Conservation (phyloP, 2,113 vertebrate species). For the Bostrychus sinensis region DNA sequence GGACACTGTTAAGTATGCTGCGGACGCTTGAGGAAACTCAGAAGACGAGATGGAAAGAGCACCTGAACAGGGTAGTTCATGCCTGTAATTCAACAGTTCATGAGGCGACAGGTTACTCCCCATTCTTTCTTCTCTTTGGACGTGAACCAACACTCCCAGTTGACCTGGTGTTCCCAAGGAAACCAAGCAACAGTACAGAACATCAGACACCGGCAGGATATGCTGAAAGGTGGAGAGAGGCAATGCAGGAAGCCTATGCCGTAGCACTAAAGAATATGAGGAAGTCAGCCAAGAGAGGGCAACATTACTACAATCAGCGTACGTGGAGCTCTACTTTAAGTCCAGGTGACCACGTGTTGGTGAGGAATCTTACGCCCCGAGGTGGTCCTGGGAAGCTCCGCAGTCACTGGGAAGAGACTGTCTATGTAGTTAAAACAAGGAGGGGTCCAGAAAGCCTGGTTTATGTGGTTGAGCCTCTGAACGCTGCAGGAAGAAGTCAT, state of each 20-base stretch:
- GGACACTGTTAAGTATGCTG: constrained; percentile 37
- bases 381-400: background rate
- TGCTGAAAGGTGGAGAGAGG: too few relatives aligned
- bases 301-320: background rate
- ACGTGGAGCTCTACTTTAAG: background rate
- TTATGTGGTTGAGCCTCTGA: background rate
- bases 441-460: background rate
- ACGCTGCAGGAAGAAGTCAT: background rate
- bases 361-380: background rate
- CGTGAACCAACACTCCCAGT: too few relatives aligned
- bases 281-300: background rate
- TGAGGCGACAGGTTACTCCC: constrained; percentile 32
- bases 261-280: background rate
- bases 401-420: background rate
- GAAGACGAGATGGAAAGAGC: constrained; percentile 42
- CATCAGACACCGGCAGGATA: too few relatives aligned
- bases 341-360: background rate
- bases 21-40: constrained; percentile 23
- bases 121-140: too few relatives aligned
- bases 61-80: constrained; percentile 42
- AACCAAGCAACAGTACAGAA: too few relatives aligned
- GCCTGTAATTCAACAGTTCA: constrained; percentile 36
- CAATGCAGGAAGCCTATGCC: background rate
- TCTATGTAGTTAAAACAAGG: background rate
- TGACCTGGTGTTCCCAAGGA: too few relatives aligned